These are phyloP conservation scores for Drosophila littoralis DNA, from an alignment of 1,140 invertebrate species.

Conservation along the genomic window DNA sequence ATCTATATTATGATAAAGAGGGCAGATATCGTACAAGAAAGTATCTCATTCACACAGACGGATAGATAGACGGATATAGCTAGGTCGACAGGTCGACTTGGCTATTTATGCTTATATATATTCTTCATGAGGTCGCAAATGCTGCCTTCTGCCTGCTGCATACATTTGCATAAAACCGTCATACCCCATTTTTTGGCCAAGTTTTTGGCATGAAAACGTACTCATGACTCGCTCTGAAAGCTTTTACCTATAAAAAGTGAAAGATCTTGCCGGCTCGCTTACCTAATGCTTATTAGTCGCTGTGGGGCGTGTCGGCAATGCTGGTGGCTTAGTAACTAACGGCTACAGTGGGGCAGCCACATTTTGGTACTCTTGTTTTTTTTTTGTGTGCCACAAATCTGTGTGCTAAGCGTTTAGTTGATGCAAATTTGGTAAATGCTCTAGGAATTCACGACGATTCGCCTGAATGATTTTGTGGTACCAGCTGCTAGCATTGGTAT, in stretches of 20 bases:
- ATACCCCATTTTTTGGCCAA: no score
- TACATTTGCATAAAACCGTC: no score
- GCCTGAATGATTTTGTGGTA: slow-evolving; percentile 70
- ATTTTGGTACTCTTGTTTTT: slow-evolving; percentile 2
- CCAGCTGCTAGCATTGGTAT: slow-evolving; percentile 48
- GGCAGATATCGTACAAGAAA: no score
- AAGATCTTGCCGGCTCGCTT: slow-evolving; percentile 54
- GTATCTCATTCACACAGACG: no score
- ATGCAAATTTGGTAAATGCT: slow-evolving; percentile 65
- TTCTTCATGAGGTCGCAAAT: no score
- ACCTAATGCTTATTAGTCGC: slow-evolving; percentile 54
- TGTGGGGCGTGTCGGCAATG: slow-evolving; percentile 35
- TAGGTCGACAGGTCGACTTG: no score
- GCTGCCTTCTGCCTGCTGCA: no score
- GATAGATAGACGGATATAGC: no score
- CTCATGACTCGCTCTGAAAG: slow-evolving; percentile 19
- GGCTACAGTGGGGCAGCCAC: slow-evolving; percentile 19
- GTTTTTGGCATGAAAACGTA: slow-evolving; percentile 2
- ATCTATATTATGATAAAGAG: no score
- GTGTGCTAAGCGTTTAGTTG: slow-evolving; percentile 38
- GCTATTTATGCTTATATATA: no score
- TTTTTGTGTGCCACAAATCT: slow-evolving; percentile 12
- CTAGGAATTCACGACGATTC: slow-evolving; percentile 75
- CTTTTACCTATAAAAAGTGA: slow-evolving; percentile 59
- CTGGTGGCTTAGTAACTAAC: slow-evolving; percentile 1